These are phyloP conservation scores for Microtus montanus DNA, from an alignment of 2,113 vertebrate species.

Conservation along the genomic window DNA sequence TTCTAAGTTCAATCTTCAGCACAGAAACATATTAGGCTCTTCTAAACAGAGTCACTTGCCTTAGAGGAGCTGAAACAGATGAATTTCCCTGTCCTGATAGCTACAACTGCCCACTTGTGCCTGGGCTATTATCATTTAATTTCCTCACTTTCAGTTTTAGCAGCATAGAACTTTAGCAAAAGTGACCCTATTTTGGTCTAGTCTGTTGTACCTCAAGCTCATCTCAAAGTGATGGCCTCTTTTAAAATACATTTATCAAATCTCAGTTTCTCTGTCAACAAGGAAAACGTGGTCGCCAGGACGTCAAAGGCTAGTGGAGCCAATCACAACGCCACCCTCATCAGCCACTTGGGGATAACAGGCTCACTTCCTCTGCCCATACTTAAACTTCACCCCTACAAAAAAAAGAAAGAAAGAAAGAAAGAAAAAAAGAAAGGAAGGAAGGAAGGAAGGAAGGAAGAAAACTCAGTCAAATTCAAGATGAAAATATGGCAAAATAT, in stretches of 20 bases:
- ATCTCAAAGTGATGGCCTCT: neutral
- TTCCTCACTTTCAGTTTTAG: neutral
- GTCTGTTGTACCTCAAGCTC: neutral
- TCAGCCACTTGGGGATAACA: neutral
- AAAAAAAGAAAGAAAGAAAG: too few relatives aligned
- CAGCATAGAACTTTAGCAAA: neutral
- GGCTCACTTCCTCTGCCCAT: neutral
- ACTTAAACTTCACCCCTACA: neutral
- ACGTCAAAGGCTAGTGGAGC: neutral
- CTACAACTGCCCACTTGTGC: neutral
- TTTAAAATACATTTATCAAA: neutral
- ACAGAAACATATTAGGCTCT: neutral
- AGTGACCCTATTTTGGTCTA: neutral
- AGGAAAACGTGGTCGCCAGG: fast-evolving
- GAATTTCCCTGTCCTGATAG: neutral
- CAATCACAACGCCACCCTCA: neutral
- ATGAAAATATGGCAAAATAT: constrained; percentile 2
- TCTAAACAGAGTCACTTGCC: neutral
- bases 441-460: fast-evolving
- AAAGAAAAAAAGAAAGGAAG: neutral
- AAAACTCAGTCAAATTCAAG: neutral
- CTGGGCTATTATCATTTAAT: neutral
- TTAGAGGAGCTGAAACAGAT: neutral
- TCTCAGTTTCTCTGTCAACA: neutral
- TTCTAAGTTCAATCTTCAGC: neutral